These are phyloP conservation scores for Drosophila melanica DNA, from an alignment of 1,140 invertebrate genomes.

Conservation along the genomic window DNA sequence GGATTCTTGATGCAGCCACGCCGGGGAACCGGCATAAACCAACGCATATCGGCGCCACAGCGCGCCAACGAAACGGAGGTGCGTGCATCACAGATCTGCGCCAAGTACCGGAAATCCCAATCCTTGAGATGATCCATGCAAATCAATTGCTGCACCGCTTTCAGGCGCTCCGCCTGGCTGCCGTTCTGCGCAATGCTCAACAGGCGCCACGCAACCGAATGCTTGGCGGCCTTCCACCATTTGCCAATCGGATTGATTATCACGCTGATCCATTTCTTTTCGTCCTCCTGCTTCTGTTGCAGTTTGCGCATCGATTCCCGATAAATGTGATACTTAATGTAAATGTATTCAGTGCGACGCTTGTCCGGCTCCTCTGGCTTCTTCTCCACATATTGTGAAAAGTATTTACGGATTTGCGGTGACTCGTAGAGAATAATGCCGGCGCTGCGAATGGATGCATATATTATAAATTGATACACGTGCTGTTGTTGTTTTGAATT, in stretches of 20 bases:
- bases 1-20: constrained; percentile 78
- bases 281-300: constrained; percentile 76
- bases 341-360: constrained; percentile 81
- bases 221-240: constrained; percentile 85
- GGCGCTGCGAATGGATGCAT: constrained; percentile 58
- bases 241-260: constrained; percentile 83
- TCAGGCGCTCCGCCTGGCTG: constrained; percentile 80
- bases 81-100: constrained; percentile 87
- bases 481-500: constrained; percentile 20
- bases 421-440: constrained; percentile 73
- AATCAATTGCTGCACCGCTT: constrained; percentile 84
- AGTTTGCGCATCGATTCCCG: constrained; percentile 80
- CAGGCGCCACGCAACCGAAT: constrained; percentile 84
- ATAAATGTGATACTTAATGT: constrained; percentile 83
- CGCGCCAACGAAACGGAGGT: constrained; percentile 87
- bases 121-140: constrained; percentile 84
- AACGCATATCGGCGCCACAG: constrained; percentile 85
- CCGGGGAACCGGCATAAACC: constrained; percentile 85
- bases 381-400: constrained; percentile 68
- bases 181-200: constrained; percentile 84
- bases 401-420: constrained; percentile 63
- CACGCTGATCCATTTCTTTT: constrained; percentile 83
- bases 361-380: constrained; percentile 71
- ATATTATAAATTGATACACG: constrained; percentile 7
- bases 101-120: constrained; percentile 87